Base-by-base conservation (phyloP, 2,113 vertebrate species). In the Phalacrocorax carbo region DNA sequence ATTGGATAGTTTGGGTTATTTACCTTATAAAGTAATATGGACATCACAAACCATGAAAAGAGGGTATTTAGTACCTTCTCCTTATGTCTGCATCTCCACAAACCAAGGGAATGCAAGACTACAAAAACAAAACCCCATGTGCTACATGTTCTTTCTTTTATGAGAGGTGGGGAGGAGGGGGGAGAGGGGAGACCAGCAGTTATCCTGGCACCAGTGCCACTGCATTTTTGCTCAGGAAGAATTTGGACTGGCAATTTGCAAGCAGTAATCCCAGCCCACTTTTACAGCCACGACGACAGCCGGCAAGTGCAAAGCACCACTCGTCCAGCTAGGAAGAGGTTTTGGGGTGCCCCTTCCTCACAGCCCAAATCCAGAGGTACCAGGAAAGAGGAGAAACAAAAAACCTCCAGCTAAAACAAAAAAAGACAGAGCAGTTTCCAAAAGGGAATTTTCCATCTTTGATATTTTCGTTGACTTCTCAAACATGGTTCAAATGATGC, bases 1-100 rank as follows among this genome's bases (percentile, higher is more conserved):
- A 93, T 94, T 91, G 86, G 86, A 66, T 94, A 88, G 97, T 95
- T 98, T 97, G 93, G 75, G 68, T 97, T 96, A 96, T 94, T 96
- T 97, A 96, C 86, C 94, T 95, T 95, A 90, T 88, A 92, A 95
- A 98, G 91, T 75, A 94, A 96, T 95, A 81, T 3, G 25, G 92
- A 93, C 97, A 98, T 96, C 96, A 96, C 92, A 96, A 91, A 86
- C 78, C 62, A 23, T 5, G 27, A 86, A 94, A 97, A 94, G 90
- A 94, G 80, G 68, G 58, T 70, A 93, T 93, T 97, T 96, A 89
- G 93, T 95, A 86, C 58, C n/a, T 92, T 92, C 71, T 85, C 66
- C 72, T 82, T 23, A 32, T 46, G 15, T 32, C 46, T 51, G 49
- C 25, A 16, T 58, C 80, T 51, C 82, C 77, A 54, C 46, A 65